Evolutionary conservation across 2,113 vertebrate genomes (phyloP).

Genomic region (Sturnus vulgaris): DNA sequence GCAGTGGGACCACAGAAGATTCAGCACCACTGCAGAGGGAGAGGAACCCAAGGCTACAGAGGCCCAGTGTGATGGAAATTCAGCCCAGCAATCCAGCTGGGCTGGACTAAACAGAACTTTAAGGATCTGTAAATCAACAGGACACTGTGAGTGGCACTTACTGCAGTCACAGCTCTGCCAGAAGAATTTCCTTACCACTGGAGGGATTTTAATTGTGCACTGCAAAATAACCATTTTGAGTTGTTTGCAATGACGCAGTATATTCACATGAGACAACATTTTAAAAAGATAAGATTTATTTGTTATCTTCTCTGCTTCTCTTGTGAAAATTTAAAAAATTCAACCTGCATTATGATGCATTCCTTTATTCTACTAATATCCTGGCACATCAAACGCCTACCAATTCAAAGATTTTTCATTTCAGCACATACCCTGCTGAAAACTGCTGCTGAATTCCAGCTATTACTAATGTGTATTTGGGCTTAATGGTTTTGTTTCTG

Average conservation of each 20-base stretch:
- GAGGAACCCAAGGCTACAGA: neutral
- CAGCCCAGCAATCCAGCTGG: neutral
- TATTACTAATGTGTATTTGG: neutral
- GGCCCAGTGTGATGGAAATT: neutral
- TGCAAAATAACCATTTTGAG: neutral
- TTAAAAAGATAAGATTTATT: neutral
- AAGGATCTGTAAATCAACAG: neutral
- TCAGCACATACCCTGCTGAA: neutral
- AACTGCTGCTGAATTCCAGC: neutral
- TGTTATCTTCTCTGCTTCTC: neutral
- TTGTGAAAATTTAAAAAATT: neutral
- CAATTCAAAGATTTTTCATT: neutral
- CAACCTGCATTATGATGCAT: neutral
- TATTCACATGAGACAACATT: neutral
- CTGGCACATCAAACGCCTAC: neutral
- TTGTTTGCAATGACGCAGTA: neutral
- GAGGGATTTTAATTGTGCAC: neutral
- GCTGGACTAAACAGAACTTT: neutral
- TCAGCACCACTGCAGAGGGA: accelerated
- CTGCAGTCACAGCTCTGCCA: neutral
- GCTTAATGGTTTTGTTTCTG: neutral
- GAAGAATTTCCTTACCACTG: neutral
- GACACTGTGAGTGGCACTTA: neutral
- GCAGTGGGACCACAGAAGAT: neutral
- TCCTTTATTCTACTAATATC: neutral